Base-by-base conservation (phyloP, 2,113 vertebrate genomes). In the Sinocyclocheilus anophthalmus region DNA sequence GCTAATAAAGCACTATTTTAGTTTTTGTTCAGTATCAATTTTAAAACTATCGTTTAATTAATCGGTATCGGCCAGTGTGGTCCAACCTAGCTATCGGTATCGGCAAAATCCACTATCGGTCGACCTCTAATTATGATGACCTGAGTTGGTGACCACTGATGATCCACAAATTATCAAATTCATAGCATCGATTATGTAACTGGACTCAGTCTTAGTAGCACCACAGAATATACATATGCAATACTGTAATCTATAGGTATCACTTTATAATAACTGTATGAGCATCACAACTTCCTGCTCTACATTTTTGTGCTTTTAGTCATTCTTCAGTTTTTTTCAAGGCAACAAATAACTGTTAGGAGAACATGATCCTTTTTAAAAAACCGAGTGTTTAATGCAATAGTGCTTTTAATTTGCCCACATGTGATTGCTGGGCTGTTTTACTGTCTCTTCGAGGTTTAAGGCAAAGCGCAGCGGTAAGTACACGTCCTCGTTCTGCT, bases 381-480 rank as follows among this genome's bases (percentile, higher is more conserved):
- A 37, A 11, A 7, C 3, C 9, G n/a, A 13, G 70, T 57, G 53
- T 14, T 79, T 13, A n/a, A 59, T 59, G 33, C 11, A 42, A 0
- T 14, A 61, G 26, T 59, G 76, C 6, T 79, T 59, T 61, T n/a
- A n/a, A 11, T 79, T 39, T 33, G 37, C 22, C 84, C 63, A 63
- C 50, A 77, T 88, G 48, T 84, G 76, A 78, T 61, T 45, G 80
- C 53, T 85, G 88, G 79, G 75, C 78, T 18, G 26, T 87, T 82
- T 69, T 53, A 53, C 80, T 22, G 57, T 81, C 10, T 53, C 42
- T 53, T 78, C 83, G 85, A 89, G 73, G 84, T 55, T 57, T 83
- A 85, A 63, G 13, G n/a, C 26, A 30, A 33, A 80, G 82, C 82
- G 37, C 83, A 86, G 83, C 65, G 76, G 88, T 89, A 83, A 89